Percentiles rank a stretch among this genome's conserved stretches.
phyloP scores from a whole-genome alignment of 2,797 vertebrate species.

The Avahi laniger region DNA sequence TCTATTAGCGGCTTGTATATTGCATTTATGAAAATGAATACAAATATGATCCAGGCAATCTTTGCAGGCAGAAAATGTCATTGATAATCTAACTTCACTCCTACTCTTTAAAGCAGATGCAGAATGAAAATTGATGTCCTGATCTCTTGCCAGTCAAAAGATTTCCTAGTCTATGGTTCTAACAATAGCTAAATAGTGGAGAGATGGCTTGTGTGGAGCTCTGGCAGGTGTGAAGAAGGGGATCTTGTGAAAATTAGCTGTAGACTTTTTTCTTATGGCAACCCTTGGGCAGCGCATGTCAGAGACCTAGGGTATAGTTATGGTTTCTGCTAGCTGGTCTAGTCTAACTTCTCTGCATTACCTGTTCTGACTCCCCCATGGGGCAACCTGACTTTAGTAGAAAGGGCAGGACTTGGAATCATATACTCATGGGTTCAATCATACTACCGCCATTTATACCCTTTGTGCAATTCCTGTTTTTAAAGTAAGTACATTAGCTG shows the following conservation, averaged over 20 bases:
- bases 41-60: constrained; percentile 82
- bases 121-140: constrained; percentile 34
- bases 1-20: constrained; percentile 85
- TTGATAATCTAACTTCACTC: constrained; percentile 64
- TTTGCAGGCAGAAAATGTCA: constrained; percentile 74
- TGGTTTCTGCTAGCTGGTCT: background rate
- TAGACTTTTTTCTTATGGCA: background rate
- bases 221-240: background rate
- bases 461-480: background rate
- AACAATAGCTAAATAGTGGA: constrained; percentile 34
- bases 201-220: background rate
- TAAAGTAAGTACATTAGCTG: background rate
- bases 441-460: background rate
- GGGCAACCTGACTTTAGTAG: background rate
- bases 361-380: background rate
- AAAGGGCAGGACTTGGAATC: background rate
- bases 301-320: background rate
- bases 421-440: background rate
- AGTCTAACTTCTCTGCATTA: background rate
- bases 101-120: constrained; percentile 29
- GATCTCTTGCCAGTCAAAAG: constrained; percentile 52
- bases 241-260: background rate
- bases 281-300: background rate
- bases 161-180: constrained; percentile 43
- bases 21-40: constrained; percentile 87